A percentile compares a stretch with the other conserved stretches of the same genome.
phyloP scores from a whole-genome alignment of 1,140 invertebrate species.

The Drosophila melanica region DNA sequence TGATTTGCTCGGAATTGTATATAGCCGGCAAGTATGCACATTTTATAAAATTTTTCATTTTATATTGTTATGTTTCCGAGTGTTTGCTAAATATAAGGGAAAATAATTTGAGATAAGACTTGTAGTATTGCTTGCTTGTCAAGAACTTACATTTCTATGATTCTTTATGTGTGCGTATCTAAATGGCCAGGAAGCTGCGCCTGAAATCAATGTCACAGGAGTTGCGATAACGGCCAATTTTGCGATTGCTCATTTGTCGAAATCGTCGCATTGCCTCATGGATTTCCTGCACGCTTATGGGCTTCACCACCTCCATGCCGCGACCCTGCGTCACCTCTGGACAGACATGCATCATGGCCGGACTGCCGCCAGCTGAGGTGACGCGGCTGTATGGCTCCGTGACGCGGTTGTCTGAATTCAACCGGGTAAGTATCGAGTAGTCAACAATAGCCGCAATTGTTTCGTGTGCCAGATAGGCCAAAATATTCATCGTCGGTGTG shows the following conservation, averaged over 20 bases:
- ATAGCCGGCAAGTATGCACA: too few relatives aligned
- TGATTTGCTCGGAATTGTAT: too few relatives aligned
- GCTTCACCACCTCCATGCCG: constrained; percentile 79
- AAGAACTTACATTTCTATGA: too few relatives aligned
- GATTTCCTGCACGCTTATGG: constrained; percentile 82
- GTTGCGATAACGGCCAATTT: constrained; percentile 76
- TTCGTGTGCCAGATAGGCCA: constrained; percentile 81
- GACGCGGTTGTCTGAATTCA: constrained; percentile 74
- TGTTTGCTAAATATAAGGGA: too few relatives aligned
- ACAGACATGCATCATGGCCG: constrained; percentile 81
- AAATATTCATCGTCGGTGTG: constrained; percentile 77
- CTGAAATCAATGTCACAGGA: constrained; percentile 75
- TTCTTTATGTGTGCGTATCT: constrained; percentile 7
- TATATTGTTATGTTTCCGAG: too few relatives aligned
- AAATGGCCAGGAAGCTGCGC: constrained; percentile 78
- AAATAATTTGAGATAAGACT: too few relatives aligned
- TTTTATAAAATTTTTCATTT: too few relatives aligned
- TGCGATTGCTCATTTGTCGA: constrained; percentile 74
- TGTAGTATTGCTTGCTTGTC: too few relatives aligned
- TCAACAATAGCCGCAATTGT: constrained; percentile 82
- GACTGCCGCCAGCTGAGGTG: constrained; percentile 76
- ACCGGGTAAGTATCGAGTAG: constrained; percentile 76
- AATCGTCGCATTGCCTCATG: constrained; percentile 81
- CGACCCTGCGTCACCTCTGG: constrained; percentile 83
- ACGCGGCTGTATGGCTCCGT: constrained; percentile 80